A percentile compares a stretch with the other conserved stretches of the same genome.
phyloP scores from a whole-genome alignment of 64 coral and sea anemone species.

The Platygyra sinensis region DNA sequence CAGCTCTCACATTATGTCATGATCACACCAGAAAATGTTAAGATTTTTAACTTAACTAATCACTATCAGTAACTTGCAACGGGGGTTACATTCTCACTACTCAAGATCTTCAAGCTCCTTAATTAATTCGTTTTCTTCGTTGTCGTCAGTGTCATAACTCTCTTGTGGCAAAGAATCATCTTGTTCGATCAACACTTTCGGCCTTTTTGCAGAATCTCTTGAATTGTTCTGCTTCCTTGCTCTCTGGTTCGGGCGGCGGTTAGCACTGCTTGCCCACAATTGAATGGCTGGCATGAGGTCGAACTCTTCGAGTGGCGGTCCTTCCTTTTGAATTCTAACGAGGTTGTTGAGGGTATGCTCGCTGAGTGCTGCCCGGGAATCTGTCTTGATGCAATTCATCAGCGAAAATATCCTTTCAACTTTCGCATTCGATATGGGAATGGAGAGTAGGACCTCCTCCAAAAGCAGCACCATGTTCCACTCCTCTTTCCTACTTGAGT shows the following conservation, averaged over 20 bases:
- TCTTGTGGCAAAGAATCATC: no score
- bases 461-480: slow-evolving; percentile 28
- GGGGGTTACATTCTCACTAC: no score
- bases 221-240: background rate
- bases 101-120: no score
- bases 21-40: no score
- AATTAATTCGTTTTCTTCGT: no score
- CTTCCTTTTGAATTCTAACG: slow-evolving; percentile 47
- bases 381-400: slow-evolving; percentile 71
- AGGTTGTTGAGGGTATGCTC: slow-evolving; percentile 58
- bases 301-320: slow-evolving; percentile 38
- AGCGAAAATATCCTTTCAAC: slow-evolving; percentile 71
- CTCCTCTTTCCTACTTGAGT: background rate
- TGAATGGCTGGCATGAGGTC: slow-evolving; percentile 55
- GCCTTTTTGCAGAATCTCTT: background rate
- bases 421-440: slow-evolving; percentile 67
- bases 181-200: background rate
- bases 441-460: no score
- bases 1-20: no score
- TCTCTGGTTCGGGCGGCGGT: slow-evolving; percentile 47
- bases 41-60: no score
- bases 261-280: slow-evolving; percentile 18
- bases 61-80: no score
- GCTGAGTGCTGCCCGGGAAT: slow-evolving; percentile 52
- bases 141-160: no score